Conservation (phyloP, 2,888 invertebrate genomes). For the Drosophila paracracens region DNA sequence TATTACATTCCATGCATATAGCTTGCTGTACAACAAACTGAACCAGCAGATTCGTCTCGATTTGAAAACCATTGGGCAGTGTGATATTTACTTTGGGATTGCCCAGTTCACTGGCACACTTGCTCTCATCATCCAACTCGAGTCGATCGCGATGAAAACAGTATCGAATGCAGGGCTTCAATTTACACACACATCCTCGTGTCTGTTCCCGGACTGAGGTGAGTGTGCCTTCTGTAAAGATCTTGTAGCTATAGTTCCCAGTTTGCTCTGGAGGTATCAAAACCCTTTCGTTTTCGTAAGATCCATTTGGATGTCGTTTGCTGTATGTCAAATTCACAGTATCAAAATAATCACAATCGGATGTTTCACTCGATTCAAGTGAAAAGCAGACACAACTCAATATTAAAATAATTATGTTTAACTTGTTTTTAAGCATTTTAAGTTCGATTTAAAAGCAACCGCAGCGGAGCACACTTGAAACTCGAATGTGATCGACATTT, state of each 20-base stretch:
- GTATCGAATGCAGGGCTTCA: background rate
- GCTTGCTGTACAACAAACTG: slow-evolving; percentile 18
- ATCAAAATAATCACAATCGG: too few species aligned
- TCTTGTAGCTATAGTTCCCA: slow-evolving; percentile 40
- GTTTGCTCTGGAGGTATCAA: slow-evolving; percentile 43
- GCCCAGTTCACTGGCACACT: background rate
- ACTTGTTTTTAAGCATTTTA: too few species aligned
- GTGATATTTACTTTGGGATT: slow-evolving; percentile 11
- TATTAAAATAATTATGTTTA: too few species aligned
- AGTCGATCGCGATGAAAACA: too few species aligned
- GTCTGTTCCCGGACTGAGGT: background rate
- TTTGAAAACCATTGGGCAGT: background rate
- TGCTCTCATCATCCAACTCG: background rate
- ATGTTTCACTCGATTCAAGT: too few species aligned
- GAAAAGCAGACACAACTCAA: too few species aligned
- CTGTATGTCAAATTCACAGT: too few species aligned
- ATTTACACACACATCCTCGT: too few species aligned
- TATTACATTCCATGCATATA: too few species aligned
- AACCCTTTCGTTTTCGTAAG: slow-evolving; percentile 52
- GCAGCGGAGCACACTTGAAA: too few species aligned
- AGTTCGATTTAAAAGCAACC: too few species aligned
- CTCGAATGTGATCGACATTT: too few species aligned
- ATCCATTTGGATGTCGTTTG: slow-evolving; percentile 37
- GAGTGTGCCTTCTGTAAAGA: slow-evolving; percentile 7
- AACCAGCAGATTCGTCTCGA: slow-evolving; percentile 1